These are phyloP conservation scores for Phrynosoma platyrhinos DNA, from an alignment of 2,113 vertebrate genomes.

Conservation along the genomic window DNA sequence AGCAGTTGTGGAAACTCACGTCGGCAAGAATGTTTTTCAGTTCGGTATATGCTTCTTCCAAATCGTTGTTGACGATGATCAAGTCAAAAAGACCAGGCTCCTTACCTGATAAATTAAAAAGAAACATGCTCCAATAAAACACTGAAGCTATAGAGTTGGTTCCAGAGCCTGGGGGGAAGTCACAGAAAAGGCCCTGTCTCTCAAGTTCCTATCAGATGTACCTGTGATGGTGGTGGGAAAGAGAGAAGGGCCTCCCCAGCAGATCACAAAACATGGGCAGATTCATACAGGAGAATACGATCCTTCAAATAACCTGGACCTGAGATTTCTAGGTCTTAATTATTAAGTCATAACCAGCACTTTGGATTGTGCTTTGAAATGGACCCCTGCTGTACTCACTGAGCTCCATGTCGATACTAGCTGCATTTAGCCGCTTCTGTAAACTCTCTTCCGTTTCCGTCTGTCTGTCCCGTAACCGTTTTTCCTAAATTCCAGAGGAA, in stretches of 20 bases:
- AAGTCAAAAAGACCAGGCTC: conserved; percentile 89
- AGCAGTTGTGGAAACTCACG: conserved; percentile 74
- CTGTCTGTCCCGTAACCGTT: conserved; percentile 87
- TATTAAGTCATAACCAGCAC: too few species aligned
- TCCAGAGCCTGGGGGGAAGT: not conserved
- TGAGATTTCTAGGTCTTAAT: too few species aligned
- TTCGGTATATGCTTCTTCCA: conserved; percentile 85
- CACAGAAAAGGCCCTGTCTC: too few species aligned
- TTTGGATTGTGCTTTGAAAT: too few species aligned
- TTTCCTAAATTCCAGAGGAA: conserved; percentile 78
- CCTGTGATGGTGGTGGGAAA: not conserved
- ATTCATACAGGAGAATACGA: too few species aligned
- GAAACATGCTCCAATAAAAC: not conserved
- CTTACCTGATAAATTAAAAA: conserved; percentile 78
- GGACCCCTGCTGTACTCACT: conserved; percentile 81
- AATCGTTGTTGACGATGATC: conserved; percentile 88
- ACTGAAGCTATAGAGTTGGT: accelerated
- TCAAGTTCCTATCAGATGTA: not conserved
- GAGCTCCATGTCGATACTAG: conserved; percentile 85
- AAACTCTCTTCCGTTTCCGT: conserved; percentile 93
- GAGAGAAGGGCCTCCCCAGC: too few species aligned
- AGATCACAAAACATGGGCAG: not conserved
- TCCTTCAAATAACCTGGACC: too few species aligned
- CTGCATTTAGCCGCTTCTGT: conserved; percentile 84
- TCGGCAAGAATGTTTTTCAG: conserved; percentile 83